A percentile compares a stretch with the other conserved stretches of the same genome.
These are phyloP conservation scores for Hydriomena furcata DNA, from an alignment of 2,888 invertebrate species.

Conservation along the genomic window DNA sequence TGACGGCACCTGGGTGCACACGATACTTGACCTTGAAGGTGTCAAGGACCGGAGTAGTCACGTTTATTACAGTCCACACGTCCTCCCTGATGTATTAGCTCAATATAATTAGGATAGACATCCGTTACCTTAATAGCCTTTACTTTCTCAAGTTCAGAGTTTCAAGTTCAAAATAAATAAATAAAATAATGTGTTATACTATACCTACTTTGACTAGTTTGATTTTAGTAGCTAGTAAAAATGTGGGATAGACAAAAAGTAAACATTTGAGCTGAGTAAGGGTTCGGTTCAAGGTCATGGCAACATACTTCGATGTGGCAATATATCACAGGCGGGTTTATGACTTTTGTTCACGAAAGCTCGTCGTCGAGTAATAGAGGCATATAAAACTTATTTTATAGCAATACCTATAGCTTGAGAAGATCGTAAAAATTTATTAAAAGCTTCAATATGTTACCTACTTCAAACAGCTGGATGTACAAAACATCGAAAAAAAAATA, in stretches of 20 bases:
- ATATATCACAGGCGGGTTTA: constrained; percentile 36
- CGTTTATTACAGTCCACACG: constrained; percentile 28
- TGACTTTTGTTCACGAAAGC: constrained; percentile 41
- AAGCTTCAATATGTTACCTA: neutral
- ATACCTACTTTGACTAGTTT: too few species aligned
- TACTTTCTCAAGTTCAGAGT: too few species aligned
- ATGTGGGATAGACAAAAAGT: too few species aligned
- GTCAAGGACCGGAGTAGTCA: constrained; percentile 47
- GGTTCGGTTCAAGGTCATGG: constrained; percentile 27
- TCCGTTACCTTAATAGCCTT: too few species aligned
- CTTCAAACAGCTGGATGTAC: too few species aligned
- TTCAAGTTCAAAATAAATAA: too few species aligned
- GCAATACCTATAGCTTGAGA: constrained; percentile 2
- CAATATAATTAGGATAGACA: too few species aligned
- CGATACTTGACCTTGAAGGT: constrained; percentile 45
- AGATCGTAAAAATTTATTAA: constrained; percentile 1
- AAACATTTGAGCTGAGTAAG: too few species aligned
- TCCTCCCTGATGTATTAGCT: constrained; percentile 24
- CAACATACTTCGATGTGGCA: constrained; percentile 3
- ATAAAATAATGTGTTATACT: too few species aligned
- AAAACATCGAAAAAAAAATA: too few species aligned
- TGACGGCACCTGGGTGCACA: constrained; percentile 30
- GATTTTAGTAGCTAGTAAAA: too few species aligned
- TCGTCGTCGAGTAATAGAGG: neutral
- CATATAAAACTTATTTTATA: constrained; percentile 10